Conservation (phyloP, 2,888 invertebrate genomes). For the Mylabris sibirica region DNA sequence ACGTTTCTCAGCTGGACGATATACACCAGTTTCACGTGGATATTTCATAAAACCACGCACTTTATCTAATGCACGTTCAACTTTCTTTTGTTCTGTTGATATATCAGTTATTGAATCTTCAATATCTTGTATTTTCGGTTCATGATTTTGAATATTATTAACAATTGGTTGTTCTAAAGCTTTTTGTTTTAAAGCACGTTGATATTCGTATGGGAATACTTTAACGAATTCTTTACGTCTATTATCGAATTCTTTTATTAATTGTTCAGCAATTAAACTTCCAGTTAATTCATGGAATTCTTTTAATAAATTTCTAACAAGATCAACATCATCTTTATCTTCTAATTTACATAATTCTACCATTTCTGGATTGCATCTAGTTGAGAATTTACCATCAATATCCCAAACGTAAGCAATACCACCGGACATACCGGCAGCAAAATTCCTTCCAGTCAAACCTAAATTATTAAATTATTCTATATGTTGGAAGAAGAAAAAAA, state of each 20-base stretch:
- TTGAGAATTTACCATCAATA: constrained; percentile 81
- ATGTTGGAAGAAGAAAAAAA: too few species aligned
- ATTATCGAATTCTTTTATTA: constrained; percentile 81
- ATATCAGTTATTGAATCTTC: constrained; percentile 87
- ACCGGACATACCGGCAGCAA: constrained; percentile 99
- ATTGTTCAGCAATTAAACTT: constrained; percentile 75
- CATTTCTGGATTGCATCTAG: constrained; percentile 93
- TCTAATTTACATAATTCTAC: constrained; percentile 90
- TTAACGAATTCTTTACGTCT: constrained; percentile 85
- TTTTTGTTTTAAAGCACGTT: constrained; percentile 80
- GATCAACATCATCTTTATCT: constrained; percentile 76
- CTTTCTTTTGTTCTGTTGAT: constrained; percentile 78
- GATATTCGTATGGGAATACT: constrained; percentile 96
- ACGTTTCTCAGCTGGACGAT: constrained; percentile 85
- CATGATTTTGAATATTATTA: constrained; percentile 44
- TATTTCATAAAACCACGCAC: constrained; percentile 94
- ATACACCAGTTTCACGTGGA: constrained; percentile 84
- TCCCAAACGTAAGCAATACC: constrained; percentile 94
- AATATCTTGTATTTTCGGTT: constrained; percentile 72
- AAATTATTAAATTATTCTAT: constrained; percentile 25
- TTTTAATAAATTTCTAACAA: constrained; percentile 77
- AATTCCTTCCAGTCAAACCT: constrained; percentile 95
- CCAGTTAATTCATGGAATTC: constrained; percentile 91
- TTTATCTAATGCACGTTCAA: constrained; percentile 84
- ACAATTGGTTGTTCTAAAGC: constrained; percentile 56